These are phyloP conservation scores for Mormyrus hasselquistii DNA, from an alignment of 2,797 vertebrate genomes.

Conservation along the genomic window DNA sequence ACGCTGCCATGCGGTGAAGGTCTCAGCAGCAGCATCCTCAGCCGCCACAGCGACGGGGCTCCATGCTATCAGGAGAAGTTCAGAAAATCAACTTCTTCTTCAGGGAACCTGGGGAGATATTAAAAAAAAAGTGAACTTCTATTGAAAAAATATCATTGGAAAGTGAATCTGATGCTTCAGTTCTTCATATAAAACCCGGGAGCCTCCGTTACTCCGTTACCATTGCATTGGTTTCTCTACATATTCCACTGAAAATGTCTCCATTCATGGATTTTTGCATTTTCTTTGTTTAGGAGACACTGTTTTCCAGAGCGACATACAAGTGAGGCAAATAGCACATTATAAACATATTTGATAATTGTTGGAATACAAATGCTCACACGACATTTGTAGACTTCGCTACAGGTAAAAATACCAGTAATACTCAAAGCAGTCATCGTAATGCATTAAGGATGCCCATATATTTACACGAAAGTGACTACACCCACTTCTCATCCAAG, in stretches of 20 bases:
- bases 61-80: background rate
- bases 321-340: background rate
- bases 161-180: background rate
- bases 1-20: background rate
- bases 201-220: background rate
- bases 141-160: background rate
- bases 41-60: background rate
- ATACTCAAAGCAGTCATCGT: background rate
- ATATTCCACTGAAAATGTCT: background rate
- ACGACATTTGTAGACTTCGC: background rate
- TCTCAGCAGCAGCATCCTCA: background rate
- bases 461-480: too few relatives aligned
- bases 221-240: background rate
- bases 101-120: background rate
- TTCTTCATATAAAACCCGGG: background rate
- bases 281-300: background rate
- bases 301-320: background rate
- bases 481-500: too few relatives aligned
- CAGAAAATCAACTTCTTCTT: conserved; percentile 16
- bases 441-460: background rate
- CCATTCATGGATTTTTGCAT: background rate
- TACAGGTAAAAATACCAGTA: background rate
- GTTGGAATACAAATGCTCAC: background rate
- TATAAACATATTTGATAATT: background rate
- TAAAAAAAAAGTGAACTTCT: background rate